Conservation (phyloP, 2,113 vertebrate genomes). For the Labeo catla region DNA sequence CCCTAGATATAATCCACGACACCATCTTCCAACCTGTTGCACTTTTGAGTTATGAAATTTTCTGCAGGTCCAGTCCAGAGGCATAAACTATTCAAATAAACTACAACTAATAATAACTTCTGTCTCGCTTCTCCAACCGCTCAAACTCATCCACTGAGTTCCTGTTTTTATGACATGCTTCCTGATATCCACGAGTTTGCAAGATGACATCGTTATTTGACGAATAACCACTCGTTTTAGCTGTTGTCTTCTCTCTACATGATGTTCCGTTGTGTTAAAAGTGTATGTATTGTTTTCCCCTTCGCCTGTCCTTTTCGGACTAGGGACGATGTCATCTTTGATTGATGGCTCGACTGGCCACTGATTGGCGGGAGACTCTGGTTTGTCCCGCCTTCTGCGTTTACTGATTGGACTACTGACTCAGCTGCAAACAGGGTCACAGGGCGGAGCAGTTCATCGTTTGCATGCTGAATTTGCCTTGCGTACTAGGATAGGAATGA, state of each 20-base stretch:
- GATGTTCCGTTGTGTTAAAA: not conserved
- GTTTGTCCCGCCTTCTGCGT: slow-evolving; percentile 29
- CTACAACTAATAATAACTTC: not conserved
- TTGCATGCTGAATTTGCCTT: not conserved
- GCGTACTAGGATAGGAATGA: not conserved
- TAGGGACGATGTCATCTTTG: not conserved
- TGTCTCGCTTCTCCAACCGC: not conserved
- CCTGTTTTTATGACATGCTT: not conserved
- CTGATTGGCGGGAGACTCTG: not conserved
- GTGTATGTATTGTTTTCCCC: slow-evolving; percentile 6
- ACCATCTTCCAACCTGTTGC: slow-evolving; percentile 53
- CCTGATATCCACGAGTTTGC: not conserved
- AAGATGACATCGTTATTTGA: slow-evolving; percentile 14
- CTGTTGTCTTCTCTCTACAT: slow-evolving; percentile 12
- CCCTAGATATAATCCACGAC: slow-evolving; percentile 59
- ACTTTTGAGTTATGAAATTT: not conserved
- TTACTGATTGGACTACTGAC: slow-evolving; percentile 38
- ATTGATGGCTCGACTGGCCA: not conserved
- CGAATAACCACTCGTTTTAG: not conserved
- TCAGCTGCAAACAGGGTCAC: slow-evolving; percentile 15
- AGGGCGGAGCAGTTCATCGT: not conserved
- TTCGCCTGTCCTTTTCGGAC: not conserved
- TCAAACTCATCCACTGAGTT: slow-evolving; percentile 4
- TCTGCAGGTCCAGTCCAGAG: slow-evolving; percentile 4
- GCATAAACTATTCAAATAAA: not conserved